phyloP scores from a whole-genome alignment of 1,140 invertebrate species.

The Cecropterus lyciades region DNA sequence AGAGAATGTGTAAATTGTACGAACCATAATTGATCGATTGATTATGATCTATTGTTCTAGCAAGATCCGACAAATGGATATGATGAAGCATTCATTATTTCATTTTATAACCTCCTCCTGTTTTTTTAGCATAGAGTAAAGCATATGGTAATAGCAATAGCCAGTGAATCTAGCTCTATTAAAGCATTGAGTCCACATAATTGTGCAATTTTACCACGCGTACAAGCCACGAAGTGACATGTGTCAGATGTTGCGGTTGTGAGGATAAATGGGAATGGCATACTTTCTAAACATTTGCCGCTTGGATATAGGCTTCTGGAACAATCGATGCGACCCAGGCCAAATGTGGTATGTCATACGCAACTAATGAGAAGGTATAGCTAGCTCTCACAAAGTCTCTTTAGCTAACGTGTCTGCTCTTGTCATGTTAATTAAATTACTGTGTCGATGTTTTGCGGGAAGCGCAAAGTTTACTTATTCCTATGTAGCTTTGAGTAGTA shows the following conservation, averaged over 20 bases:
- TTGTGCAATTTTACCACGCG: background rate
- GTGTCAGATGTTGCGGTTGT: slow-evolving; percentile 15
- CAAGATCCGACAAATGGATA: too few species aligned
- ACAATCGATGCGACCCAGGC: slow-evolving; percentile 25
- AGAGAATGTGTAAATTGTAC: too few species aligned
- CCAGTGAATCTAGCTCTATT: background rate
- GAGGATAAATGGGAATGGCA: slow-evolving; percentile 9
- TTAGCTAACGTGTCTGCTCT: slow-evolving; percentile 9
- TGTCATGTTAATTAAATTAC: slow-evolving; percentile 22
- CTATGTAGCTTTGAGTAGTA: background rate
- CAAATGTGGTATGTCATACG: slow-evolving; percentile 12
- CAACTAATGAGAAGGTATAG: slow-evolving; percentile 14
- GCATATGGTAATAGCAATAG: too few species aligned
- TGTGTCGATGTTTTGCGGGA: background rate
- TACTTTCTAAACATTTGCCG: background rate
- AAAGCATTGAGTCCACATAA: background rate
- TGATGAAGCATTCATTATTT: too few species aligned
- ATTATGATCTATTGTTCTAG: too few species aligned
- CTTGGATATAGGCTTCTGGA: slow-evolving; percentile 22
- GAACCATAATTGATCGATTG: too few species aligned
- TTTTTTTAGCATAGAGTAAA: too few species aligned
- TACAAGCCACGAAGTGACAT: background rate
- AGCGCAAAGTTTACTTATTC: background rate
- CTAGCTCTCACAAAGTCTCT: slow-evolving; percentile 7
- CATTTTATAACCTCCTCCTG: too few species aligned